phyloP scores from a whole-genome alignment of 1,140 invertebrate species.

The Leucophenga varia region DNA sequence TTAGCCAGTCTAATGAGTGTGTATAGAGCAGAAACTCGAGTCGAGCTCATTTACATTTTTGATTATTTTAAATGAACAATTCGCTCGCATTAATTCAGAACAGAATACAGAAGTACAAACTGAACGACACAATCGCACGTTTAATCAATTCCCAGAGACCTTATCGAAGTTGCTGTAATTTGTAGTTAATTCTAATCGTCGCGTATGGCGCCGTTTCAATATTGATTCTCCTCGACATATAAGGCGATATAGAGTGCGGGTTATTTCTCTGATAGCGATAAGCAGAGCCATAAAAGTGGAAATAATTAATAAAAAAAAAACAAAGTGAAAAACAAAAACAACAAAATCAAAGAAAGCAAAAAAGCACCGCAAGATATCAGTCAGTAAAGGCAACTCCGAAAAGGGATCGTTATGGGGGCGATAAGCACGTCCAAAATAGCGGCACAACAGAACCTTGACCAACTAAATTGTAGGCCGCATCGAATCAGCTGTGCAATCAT shows the following conservation, averaged over 20 bases:
- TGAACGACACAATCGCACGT: not conserved
- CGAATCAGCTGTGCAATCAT: constrained; percentile 33
- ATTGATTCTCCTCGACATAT: constrained; percentile 5
- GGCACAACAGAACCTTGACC: constrained; percentile 37
- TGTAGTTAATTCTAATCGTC: constrained; percentile 16
- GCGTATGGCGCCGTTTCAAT: constrained; percentile 17
- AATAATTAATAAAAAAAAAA: constrained; percentile 10
- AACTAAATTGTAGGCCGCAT: constrained; percentile 33
- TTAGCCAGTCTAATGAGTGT: too few species aligned
- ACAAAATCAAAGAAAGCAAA: too few species aligned
- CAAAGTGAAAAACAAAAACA: constrained; percentile 15
- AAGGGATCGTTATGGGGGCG: constrained; percentile 1
- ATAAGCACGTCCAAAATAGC: constrained; percentile 29
- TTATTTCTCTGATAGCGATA: constrained; percentile 15
- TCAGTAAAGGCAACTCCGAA: constrained; percentile 7
- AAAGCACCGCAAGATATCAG: constrained; percentile 7
- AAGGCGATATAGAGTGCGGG: not conserved
- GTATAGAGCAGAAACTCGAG: too few species aligned
- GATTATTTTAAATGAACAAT: too few species aligned
- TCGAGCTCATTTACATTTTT: too few species aligned
- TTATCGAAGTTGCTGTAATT: constrained; percentile 28
- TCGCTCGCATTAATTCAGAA: too few species aligned
- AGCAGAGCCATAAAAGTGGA: constrained; percentile 1
- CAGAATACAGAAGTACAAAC: too few species aligned
- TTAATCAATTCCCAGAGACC: constrained; percentile 12